These are phyloP conservation scores for Catocala sponsa DNA, from an alignment of 2,888 invertebrate species.

Conservation along the genomic window DNA sequence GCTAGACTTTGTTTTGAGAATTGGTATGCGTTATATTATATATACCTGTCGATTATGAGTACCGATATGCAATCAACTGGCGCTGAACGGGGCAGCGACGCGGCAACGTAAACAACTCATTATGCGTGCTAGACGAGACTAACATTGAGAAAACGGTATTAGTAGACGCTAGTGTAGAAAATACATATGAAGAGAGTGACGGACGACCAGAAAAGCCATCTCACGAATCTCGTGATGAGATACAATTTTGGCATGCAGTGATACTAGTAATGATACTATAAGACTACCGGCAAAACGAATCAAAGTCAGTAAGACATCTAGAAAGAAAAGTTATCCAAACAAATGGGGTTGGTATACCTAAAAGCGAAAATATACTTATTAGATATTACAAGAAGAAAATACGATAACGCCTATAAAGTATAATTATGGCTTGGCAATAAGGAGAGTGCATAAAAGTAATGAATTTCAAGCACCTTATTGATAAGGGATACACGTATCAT, in stretches of 20 bases:
- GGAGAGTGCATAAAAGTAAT: constrained; percentile 4
- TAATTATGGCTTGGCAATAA: constrained; percentile 7
- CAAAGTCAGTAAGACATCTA: constrained; percentile 1
- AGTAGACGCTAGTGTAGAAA: too few species aligned
- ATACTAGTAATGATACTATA: neutral
- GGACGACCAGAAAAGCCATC: neutral
- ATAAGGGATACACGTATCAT: constrained; percentile 6
- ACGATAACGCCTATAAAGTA: constrained; percentile 3
- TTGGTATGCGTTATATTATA: neutral
- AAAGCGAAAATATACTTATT: constrained; percentile 1
- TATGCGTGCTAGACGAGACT: neutral
- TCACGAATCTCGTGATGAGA: neutral
- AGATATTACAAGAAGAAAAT: constrained; percentile 3
- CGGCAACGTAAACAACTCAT: neutral
- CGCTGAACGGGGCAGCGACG: neutral
- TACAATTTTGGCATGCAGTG: neutral
- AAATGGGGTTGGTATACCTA: constrained; percentile 2
- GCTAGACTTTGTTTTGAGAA: neutral
- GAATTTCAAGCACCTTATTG: neutral
- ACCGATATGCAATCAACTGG: neutral
- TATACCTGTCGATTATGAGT: neutral
- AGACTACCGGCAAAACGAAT: neutral
- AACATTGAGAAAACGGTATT: neutral
- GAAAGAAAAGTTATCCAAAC: constrained; percentile 6
- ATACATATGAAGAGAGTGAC: neutral